A percentile compares a stretch with the other conserved stretches of the same genome.
These are phyloP conservation scores for Fratercula arctica DNA, from an alignment of 2,797 vertebrate species.

Conservation along the genomic window DNA sequence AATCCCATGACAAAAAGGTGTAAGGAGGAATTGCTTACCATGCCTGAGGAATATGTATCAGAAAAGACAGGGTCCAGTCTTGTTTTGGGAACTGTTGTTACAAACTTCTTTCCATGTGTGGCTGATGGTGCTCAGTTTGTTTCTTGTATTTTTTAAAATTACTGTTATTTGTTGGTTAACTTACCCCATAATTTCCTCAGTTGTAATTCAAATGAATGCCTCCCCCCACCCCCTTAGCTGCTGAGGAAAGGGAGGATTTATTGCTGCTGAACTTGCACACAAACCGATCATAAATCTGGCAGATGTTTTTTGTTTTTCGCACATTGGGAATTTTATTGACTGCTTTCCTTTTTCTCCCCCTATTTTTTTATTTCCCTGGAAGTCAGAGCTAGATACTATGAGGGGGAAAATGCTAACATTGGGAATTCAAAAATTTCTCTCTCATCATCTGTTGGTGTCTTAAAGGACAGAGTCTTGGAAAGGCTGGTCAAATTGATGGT, in stretches of 20 bases:
- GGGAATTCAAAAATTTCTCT: conserved; percentile 35
- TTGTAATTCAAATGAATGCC: conserved; percentile 24
- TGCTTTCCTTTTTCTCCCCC: conserved; percentile 7
- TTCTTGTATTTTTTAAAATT: conserved; percentile 4
- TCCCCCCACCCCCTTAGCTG: background rate
- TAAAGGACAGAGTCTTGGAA: conserved; percentile 27
- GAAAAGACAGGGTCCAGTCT: background rate
- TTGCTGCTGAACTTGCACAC: conserved; percentile 51
- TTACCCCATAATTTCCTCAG: conserved; percentile 32
- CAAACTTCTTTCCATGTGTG: background rate
- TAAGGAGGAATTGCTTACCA: background rate
- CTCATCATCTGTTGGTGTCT: background rate
- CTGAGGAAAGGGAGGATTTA: conserved; percentile 63
- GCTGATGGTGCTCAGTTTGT: background rate
- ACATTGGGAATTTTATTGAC: conserved; percentile 61
- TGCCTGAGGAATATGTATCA: background rate
- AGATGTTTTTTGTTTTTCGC: conserved; percentile 63
- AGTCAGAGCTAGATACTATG: conserved; percentile 5
- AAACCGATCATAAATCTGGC: conserved; percentile 62
- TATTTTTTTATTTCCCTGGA: conserved; percentile 15
- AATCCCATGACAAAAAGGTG: background rate
- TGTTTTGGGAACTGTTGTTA: background rate
- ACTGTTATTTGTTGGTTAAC: background rate
- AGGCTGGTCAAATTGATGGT: background rate
- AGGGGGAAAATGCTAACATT: conserved; percentile 24